Conservation (phyloP, 2,113 vertebrate genomes). For the Sander lucioperca region DNA sequence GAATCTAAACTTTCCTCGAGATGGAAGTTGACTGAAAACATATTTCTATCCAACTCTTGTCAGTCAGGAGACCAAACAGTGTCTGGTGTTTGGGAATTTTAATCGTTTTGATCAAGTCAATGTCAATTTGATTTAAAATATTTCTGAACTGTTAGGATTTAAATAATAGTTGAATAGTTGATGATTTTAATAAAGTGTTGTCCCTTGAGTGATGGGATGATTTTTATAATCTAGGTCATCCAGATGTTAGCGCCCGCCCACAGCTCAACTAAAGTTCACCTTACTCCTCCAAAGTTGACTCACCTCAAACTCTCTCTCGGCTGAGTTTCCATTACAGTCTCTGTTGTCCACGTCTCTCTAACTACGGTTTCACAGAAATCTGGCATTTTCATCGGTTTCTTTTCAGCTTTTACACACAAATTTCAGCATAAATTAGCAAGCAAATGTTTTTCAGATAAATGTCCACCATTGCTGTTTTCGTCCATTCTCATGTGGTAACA, state of each 20-base stretch:
- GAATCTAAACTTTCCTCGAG: constrained; percentile 35
- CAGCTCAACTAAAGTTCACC: background rate
- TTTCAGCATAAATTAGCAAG: background rate
- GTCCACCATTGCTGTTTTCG: background rate
- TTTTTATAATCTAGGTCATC: background rate
- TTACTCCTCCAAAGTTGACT: background rate
- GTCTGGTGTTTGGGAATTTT: background rate
- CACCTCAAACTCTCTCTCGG: background rate
- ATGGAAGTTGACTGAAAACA: constrained; percentile 1
- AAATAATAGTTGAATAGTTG: no score
- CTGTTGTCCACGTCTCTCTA: background rate
- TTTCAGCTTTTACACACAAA: background rate
- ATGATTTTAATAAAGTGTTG: background rate
- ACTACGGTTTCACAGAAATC: background rate
- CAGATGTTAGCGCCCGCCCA: background rate
- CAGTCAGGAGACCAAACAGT: background rate
- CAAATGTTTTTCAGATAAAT: background rate
- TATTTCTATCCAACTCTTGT: background rate
- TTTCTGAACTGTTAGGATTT: background rate
- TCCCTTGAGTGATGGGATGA: background rate
- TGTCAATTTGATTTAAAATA: background rate
- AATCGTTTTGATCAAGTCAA: background rate
- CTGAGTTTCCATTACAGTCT: background rate
- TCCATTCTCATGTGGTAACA: background rate
- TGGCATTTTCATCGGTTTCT: background rate